These are phyloP conservation scores for Bambusicola thoracicus DNA, from an alignment of 2,113 vertebrate species.

Conservation along the genomic window DNA sequence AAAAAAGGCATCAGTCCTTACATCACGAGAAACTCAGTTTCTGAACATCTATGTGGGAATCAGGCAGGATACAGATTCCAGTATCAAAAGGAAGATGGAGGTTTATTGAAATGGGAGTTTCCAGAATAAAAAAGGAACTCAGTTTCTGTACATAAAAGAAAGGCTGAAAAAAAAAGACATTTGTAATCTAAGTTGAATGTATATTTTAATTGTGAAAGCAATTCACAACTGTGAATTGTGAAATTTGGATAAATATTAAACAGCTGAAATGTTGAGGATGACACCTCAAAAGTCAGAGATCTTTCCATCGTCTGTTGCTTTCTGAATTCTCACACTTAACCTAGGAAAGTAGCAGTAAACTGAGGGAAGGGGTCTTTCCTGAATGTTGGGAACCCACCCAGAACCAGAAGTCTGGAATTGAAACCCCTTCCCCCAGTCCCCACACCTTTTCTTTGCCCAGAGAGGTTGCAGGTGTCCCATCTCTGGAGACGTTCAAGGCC, in stretches of 20 bases:
- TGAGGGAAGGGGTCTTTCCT: not conserved
- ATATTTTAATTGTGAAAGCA: not conserved
- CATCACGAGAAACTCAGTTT: not conserved
- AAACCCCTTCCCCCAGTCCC: not conserved
- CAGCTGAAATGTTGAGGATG: not conserved
- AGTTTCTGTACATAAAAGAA: not conserved
- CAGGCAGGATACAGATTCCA: not conserved
- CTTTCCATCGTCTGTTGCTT: not conserved
- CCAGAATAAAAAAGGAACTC: not conserved
- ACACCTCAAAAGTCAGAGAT: not conserved
- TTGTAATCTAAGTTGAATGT: not conserved
- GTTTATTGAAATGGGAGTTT: not conserved
- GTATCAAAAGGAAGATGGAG: not conserved
- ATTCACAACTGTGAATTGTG: not conserved
- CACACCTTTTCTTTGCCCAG: not conserved
- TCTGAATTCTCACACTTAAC: not conserved
- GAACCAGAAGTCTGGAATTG: not conserved
- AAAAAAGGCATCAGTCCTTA: not conserved
- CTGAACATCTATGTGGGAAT: not conserved
- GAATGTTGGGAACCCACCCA: not conserved
- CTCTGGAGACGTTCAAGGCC: no score
- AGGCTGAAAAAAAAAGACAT: not conserved
- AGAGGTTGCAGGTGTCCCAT: no score
- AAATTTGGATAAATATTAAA: not conserved
- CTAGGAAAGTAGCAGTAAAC: not conserved